Percentiles rank a stretch among this genome's conserved stretches.
These are phyloP conservation scores for Phenganax subtilis DNA, from an alignment of 92 coral and sea anemone species.

Conservation along the genomic window DNA sequence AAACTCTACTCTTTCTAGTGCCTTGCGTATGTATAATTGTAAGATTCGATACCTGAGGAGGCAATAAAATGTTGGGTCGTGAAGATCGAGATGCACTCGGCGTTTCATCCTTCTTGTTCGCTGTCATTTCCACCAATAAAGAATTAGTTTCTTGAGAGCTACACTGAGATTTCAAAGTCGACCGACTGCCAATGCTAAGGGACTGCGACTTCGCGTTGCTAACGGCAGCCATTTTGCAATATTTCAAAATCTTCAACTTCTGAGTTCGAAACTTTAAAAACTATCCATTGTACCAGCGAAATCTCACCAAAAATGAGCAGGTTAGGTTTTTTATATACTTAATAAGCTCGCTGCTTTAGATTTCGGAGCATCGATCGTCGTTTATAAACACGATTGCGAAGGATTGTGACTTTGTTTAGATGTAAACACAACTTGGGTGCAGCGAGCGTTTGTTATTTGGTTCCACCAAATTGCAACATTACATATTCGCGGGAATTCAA, in stretches of 20 bases:
- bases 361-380: not conserved
- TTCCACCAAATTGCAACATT: slow-evolving; percentile 46
- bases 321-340: not conserved
- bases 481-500: slow-evolving; percentile 96
- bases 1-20: not conserved
- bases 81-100: slow-evolving; percentile 42
- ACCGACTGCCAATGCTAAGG: too few relatives aligned
- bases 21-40: not conserved
- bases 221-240: slow-evolving; percentile 35
- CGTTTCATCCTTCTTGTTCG: not conserved
- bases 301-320: not conserved
- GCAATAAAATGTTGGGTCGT: slow-evolving; percentile 35
- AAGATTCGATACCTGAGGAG: slow-evolving; percentile 42
- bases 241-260: slow-evolving; percentile 5
- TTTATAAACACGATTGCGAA: not conserved
- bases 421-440: slow-evolving; percentile 25
- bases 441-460: slow-evolving; percentile 11
- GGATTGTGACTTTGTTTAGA: slow-evolving; percentile 26
- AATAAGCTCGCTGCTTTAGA: not conserved
- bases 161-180: too few relatives aligned
- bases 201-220: slow-evolving; percentile 14
- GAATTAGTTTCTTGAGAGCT: not conserved
- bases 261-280: not conserved
- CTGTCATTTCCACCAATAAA: slow-evolving; percentile 19
- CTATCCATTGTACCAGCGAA: not conserved